Evolutionary conservation across 2,888 invertebrate species (phyloP).

Genomic region (Cataglyphis cursor): DNA sequence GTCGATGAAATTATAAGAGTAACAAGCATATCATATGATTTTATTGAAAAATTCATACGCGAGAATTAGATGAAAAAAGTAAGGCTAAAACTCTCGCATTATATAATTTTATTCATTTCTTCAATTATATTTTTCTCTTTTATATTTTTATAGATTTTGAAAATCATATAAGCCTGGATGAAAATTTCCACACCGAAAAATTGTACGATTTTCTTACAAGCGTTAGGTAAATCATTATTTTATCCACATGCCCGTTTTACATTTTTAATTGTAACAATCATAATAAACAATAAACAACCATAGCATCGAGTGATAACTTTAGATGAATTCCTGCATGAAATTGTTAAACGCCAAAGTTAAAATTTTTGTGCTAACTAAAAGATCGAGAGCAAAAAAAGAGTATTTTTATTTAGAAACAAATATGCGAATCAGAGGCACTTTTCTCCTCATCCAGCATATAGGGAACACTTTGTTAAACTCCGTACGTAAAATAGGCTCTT

Average conservation of each 20-base stretch:
- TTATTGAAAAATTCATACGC: constrained; percentile 1
- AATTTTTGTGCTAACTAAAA: constrained; percentile 42
- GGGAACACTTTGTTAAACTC: constrained; percentile 36
- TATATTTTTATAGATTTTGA: neutral
- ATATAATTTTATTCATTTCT: neutral
- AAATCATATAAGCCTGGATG: neutral
- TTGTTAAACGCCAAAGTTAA: constrained; percentile 35
- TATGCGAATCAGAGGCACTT: constrained; percentile 38
- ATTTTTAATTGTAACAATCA: constrained; percentile 21
- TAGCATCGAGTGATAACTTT: neutral
- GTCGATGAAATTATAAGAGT: neutral
- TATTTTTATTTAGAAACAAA: constrained; percentile 49
- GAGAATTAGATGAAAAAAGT: neutral
- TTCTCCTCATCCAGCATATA: neutral
- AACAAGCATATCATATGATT: constrained; percentile 3
- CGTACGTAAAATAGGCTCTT: neutral
- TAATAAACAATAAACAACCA: constrained; percentile 6
- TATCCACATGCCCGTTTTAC: constrained; percentile 3
- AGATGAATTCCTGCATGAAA: neutral
- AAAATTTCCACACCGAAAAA: neutral
- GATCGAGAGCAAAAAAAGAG: constrained; percentile 14
- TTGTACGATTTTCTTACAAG: neutral
- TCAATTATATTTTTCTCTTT: neutral
- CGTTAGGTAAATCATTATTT: neutral
- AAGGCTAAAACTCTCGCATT: neutral